Base-by-base conservation (phyloP, 2,888 invertebrate species). In the Helleia helle region DNA sequence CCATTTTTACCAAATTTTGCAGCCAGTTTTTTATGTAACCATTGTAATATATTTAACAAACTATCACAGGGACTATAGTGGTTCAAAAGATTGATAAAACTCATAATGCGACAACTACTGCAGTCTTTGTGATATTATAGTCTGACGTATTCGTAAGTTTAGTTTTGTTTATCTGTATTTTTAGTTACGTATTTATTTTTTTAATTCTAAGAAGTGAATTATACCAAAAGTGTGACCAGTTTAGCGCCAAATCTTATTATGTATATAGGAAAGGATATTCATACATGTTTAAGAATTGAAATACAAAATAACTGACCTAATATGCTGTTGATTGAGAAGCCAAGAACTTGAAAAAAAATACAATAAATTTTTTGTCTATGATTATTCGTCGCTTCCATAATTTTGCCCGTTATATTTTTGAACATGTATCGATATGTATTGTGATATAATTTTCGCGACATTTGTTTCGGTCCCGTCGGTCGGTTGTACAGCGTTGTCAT, bases 191-290 rank as follows among this genome's bases (percentile, higher is more conserved):
- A 55, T 52, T 55, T 55, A 51, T 54, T 52, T 51, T 22, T 34
- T 18, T 22, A 34, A 22, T 5, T 7, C 44, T 39, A 44, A 37
- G 40, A 50, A 42, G 40, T 46, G 36, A 65, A 58, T 59, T 63
- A 72, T 72, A 76, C 77, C 77, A 79, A 79, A 76, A 62, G 58
- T 67, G 63, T 65, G 71, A 75, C 70, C 73, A 75, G 72, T 75
- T 63, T 55, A 50, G 58, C 46, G 59, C 67, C 69, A 68, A 73
- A 71, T 62, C 59, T 58, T 58, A 51, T 56, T 50, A 39, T 26
- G 39, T 39, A 31, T 22, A 34, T 34, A 34, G 22, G 18, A 8
- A 34, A 11, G 6, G 22, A 34, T 34, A 34, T 34, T 17, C 22
- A 34, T 12, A 34, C 34, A 34, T 22, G 22, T 34, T 34, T 34